Conservation (phyloP, 1,140 invertebrate species). For the Bombus consobrinus region DNA sequence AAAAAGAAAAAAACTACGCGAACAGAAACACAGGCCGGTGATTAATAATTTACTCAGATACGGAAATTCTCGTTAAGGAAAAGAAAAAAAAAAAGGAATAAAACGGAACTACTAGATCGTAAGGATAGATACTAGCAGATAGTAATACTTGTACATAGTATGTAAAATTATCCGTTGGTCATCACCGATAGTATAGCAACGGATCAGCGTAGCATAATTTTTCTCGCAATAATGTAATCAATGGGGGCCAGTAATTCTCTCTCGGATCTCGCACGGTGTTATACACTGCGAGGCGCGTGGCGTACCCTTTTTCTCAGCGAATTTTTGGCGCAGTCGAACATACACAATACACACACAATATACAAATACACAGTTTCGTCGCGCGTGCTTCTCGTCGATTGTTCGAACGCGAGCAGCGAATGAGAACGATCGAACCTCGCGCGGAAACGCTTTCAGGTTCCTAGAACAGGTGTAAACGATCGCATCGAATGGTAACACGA, state of each 20-base stretch:
- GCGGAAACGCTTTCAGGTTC: slow-evolving; percentile 27
- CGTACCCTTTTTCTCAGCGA: slow-evolving; percentile 31
- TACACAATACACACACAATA: not conserved
- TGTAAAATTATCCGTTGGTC: slow-evolving; percentile 58
- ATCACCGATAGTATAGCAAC: slow-evolving; percentile 21
- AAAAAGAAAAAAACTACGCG: not conserved
- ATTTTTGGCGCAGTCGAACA: not conserved
- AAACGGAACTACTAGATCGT: slow-evolving; percentile 70
- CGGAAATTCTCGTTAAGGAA: slow-evolving; percentile 17
- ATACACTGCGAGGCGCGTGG: slow-evolving; percentile 75
- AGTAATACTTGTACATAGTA: slow-evolving; percentile 70
- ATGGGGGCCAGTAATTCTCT: slow-evolving; percentile 83
- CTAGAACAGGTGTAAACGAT: not conserved
- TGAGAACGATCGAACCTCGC: slow-evolving; percentile 26
- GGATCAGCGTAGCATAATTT: slow-evolving; percentile 57
- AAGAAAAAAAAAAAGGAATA: too few relatives aligned
- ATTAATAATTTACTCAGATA: slow-evolving; percentile 19
- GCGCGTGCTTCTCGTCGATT: slow-evolving; percentile 3
- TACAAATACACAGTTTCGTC: not conserved
- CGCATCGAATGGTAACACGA: slow-evolving; percentile 10
- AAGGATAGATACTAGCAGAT: slow-evolving; percentile 54
- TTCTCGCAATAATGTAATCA: slow-evolving; percentile 74
- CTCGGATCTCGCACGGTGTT: slow-evolving; percentile 82
- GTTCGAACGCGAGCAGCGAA: not conserved
- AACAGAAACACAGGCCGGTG: not conserved